Evolutionary conservation across 2,113 vertebrate species (phyloP), one percentile per base, ranked within the genome.

Genomic region (Ictalurus punctatus): DNA sequence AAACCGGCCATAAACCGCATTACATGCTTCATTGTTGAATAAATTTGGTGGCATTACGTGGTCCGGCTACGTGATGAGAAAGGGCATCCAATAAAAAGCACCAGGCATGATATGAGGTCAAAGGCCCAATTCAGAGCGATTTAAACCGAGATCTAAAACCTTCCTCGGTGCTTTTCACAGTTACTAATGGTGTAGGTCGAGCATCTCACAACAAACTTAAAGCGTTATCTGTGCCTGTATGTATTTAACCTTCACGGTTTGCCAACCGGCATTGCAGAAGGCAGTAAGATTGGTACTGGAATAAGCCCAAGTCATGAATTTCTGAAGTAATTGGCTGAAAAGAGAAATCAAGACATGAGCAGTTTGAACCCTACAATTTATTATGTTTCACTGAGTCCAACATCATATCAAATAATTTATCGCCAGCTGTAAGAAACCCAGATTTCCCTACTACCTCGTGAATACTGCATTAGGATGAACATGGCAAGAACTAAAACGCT

Each of bases 71-170:
- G 76, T 30, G 19, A 65, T 86, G 83, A 76, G 83, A 90, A 90
- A 89, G 56, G 81, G 44, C 82, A 87, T 44, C 25, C 82, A 84
- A 85, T 90, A 90, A 92, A 90, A 84, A 78, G 10, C 74, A 71
- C 54, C 52, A 87, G 84, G 74, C 85, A 87, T 92, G 76, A 92
- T 90, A 59, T 85, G 84, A 87, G 88, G 80, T 69, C 88, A 86
- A 54, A 67, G 80, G 37, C 52, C 34, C 27, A 59, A 76, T 91
- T 80, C 88, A 84, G 86, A 91, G 44, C 86, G 83, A 88, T 90
- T 92, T 71, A 83, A 10, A 84, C 65, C 76, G n/a, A 65, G 54
- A 87, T 83, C 87, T 88, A 88, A 27, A 65, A 40, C 65, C 81
- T 52, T 83, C 30, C 85, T 87, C 80, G 16, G 56, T 89, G 61